Evolutionary conservation across 2,113 vertebrate species (phyloP), one percentile per base, ranked within the genome.

Genomic region (Bubo scandiacus): DNA sequence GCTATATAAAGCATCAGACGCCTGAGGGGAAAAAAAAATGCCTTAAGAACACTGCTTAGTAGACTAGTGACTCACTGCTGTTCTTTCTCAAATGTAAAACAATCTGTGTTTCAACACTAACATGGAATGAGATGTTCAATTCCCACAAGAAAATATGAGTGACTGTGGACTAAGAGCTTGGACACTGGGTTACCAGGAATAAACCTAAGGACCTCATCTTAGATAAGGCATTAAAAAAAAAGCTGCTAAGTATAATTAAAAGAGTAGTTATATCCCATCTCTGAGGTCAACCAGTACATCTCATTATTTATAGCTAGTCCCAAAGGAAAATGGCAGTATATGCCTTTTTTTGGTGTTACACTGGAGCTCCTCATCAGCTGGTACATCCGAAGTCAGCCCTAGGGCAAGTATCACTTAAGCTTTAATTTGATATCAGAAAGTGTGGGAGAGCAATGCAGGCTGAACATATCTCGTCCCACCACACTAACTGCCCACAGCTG

Each of bases 291-390:
- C 30, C 30, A 92, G 62, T 21, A 82, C 22, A 58, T 78, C 80
- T 90, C 38, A 54, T 77, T 94, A 96, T 96, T 96, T 96, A 96
- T 93, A 92, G 80, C 42, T 42, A 84, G 59, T 91, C 90, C 83
- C 65, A 6, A 73, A 80, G 90, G 81, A 96, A 95, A 93, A 92
- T 29, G 32, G 88, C 77, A 92, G 45, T 10, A 54, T 79, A 88
- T 92, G 93, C 72, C 97, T 92, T 92, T 97, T 91, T 96, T 95
- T 95, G 89, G 96, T 77, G 61, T 77, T 92, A 67, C 78, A 67
- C 51, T 94, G 54, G 74, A 93, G 62, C 58, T 85, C 49, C 65
- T 91, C 52, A 90, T 77, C 74, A 90, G 85, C 40, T 81, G 74
- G 63, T 49, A 92, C 40, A 34, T 36, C 12, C 22, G 40, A 92